Conservation (phyloP, 2,797 vertebrate species). For the Hyperoplus lanceolatus region DNA sequence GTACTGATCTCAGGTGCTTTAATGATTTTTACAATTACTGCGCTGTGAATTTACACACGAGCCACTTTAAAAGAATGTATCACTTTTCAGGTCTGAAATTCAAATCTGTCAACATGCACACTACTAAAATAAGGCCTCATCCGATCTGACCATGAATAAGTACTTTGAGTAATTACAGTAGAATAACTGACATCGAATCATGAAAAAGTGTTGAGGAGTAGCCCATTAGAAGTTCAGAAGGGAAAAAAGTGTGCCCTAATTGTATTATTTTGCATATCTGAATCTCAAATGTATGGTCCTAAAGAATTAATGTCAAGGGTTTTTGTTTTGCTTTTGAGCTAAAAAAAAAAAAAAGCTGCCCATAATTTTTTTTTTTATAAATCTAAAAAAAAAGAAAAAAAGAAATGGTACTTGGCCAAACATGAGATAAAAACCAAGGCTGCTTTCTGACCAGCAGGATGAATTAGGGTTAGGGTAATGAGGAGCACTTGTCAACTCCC, state of each 20-base stretch:
- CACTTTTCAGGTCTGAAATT: neutral
- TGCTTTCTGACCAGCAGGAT: neutral
- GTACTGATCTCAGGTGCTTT: conserved; percentile 33
- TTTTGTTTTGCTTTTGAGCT: too few relatives aligned
- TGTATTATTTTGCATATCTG: neutral
- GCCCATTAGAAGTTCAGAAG: neutral
- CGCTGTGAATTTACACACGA: neutral
- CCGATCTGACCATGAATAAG: neutral
- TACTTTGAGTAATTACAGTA: neutral
- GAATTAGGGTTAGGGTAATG: conserved; percentile 9
- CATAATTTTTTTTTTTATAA: too few relatives aligned
- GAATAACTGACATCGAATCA: neutral
- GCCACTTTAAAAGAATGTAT: neutral
- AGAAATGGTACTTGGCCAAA: neutral
- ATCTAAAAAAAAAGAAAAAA: too few relatives aligned
- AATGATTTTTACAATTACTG: conserved; percentile 1
- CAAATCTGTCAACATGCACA: neutral
- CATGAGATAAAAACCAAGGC: neutral
- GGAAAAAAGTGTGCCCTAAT: neutral
- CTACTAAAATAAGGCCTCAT: neutral
- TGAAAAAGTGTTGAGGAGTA: neutral
- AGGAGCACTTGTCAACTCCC: neutral
- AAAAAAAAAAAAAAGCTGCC: too few relatives aligned
- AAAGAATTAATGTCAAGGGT: too few relatives aligned
- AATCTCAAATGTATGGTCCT: neutral